These are phyloP conservation scores for Drosophila novamexicana DNA, from an alignment of 1,140 invertebrate species.

Conservation along the genomic window DNA sequence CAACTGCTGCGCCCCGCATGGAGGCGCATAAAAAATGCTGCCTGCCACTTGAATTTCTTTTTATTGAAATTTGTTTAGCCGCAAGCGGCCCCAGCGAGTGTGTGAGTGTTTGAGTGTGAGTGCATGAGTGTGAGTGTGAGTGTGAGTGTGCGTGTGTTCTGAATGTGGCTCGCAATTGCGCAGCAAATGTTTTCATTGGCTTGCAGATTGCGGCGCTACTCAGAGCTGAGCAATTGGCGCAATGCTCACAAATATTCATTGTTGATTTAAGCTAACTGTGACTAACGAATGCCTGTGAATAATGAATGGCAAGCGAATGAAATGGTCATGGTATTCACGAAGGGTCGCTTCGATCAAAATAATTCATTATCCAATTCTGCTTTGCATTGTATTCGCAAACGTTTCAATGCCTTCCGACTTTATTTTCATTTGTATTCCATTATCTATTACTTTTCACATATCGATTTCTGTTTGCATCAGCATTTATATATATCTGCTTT, in stretches of 20 bases:
- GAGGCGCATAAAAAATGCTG: conserved; percentile 59
- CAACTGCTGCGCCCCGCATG: conserved; percentile 49
- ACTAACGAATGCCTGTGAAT: not conserved
- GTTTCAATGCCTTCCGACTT: not conserved
- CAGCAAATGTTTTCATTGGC: conserved; percentile 27
- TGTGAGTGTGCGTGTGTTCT: conserved; percentile 7
- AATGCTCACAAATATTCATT: conserved; percentile 18
- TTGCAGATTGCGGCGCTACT: conserved; percentile 2
- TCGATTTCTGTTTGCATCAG: not conserved
- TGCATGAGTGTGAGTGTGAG: conserved; percentile 6
- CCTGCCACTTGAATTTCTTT: conserved; percentile 74
- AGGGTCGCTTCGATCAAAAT: too few species aligned
- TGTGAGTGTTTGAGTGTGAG: not conserved
- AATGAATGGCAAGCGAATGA: too few species aligned
- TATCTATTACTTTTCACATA: too few species aligned
- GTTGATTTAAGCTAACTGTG: not conserved
- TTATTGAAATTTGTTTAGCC: conserved; percentile 78
- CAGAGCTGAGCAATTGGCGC: not conserved
- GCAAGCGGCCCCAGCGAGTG: conserved; percentile 31
- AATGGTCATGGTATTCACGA: not conserved
- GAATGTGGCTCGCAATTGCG: conserved; percentile 16
- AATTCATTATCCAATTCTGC: not conserved
- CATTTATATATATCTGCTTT: not conserved
- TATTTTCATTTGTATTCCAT: too few species aligned
- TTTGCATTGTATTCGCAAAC: not conserved